Percentiles rank a stretch among this genome's conserved stretches.
Evolutionary conservation across 2,797 vertebrate genomes (phyloP).

Genomic region (Lindbergichthys nudifrons): DNA sequence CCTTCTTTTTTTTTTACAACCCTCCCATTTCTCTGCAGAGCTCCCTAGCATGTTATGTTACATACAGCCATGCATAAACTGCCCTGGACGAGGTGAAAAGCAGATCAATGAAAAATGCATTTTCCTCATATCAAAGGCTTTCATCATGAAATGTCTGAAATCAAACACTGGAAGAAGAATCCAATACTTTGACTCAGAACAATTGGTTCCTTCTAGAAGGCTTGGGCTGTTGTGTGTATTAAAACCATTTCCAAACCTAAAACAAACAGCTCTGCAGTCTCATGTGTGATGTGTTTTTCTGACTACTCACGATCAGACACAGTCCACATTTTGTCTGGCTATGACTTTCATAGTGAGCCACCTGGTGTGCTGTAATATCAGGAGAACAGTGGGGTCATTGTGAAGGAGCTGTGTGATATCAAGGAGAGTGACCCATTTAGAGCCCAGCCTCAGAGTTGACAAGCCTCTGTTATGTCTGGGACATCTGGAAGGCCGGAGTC

Average conservation of each 20-base stretch:
- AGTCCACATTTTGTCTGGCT: constrained; percentile 69
- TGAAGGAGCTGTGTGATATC: constrained; percentile 81
- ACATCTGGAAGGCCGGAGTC: constrained; percentile 76
- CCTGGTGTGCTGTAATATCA: constrained; percentile 84
- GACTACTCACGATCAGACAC: constrained; percentile 46
- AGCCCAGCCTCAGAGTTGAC: constrained; percentile 75
- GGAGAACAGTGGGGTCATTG: constrained; percentile 84
- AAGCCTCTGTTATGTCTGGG: constrained; percentile 82
- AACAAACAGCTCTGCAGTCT: constrained; percentile 24
- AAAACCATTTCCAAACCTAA: constrained; percentile 26
- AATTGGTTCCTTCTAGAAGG: constrained; percentile 4
- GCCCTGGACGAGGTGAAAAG: constrained; percentile 15
- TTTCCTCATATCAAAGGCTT: constrained; percentile 33
- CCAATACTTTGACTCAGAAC: constrained; percentile 19
- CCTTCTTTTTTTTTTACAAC: constrained; percentile 34
- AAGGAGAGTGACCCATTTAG: constrained; percentile 84
- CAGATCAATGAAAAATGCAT: constrained; percentile 60
- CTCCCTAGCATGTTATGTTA: constrained; percentile 39
- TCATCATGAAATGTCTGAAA: constrained; percentile 26
- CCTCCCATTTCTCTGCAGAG: constrained; percentile 43
- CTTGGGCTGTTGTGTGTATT: neutral
- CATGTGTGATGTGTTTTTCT: constrained; percentile 25
- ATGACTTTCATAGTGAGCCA: constrained; percentile 78
- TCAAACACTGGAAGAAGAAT: constrained; percentile 25
- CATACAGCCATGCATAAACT: constrained; percentile 31